Evolutionary conservation across 1,140 invertebrate species (phyloP).

Genomic region (Sinonovacula constricta): DNA sequence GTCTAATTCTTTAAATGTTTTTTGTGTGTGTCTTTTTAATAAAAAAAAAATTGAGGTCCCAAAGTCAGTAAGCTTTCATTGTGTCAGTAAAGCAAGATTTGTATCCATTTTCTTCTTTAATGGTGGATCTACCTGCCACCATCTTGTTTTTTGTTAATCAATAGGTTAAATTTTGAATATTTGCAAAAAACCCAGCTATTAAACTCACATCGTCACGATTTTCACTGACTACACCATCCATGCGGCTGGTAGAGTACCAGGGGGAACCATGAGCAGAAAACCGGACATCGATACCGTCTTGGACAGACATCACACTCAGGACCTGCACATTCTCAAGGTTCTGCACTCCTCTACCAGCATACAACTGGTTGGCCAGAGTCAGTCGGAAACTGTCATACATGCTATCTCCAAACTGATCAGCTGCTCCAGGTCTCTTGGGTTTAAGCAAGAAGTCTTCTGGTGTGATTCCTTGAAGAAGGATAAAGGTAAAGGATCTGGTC

Average conservation of each 20-base stretch:
- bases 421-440: neutral
- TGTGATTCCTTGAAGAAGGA: slow-evolving; percentile 9
- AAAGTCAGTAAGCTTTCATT: too few relatives aligned
- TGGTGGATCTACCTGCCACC: too few relatives aligned
- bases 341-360: neutral
- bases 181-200: neutral
- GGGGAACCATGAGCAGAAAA: slow-evolving; percentile 97
- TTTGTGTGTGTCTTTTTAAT: too few relatives aligned
- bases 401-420: neutral
- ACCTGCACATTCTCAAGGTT: slow-evolving; percentile 95
- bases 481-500: too few relatives aligned
- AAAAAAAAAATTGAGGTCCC: too few relatives aligned
- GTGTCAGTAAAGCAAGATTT: too few relatives aligned
- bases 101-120: too few relatives aligned
- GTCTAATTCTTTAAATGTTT: too few relatives aligned
- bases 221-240: slow-evolving; percentile 95
- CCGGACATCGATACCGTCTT: slow-evolving; percentile 84
- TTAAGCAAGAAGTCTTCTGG: slow-evolving; percentile 16
- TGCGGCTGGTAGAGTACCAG: slow-evolving; percentile 94
- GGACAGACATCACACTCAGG: slow-evolving; percentile 86
- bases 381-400: slow-evolving; percentile 28
- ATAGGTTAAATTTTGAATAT: too few relatives aligned
- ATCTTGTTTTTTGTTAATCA: too few relatives aligned
- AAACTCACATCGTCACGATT: slow-evolving; percentile 88
- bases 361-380: slow-evolving; percentile 84